Conservation (phyloP, 2,888 invertebrate species). For the Volucella zonaria region DNA sequence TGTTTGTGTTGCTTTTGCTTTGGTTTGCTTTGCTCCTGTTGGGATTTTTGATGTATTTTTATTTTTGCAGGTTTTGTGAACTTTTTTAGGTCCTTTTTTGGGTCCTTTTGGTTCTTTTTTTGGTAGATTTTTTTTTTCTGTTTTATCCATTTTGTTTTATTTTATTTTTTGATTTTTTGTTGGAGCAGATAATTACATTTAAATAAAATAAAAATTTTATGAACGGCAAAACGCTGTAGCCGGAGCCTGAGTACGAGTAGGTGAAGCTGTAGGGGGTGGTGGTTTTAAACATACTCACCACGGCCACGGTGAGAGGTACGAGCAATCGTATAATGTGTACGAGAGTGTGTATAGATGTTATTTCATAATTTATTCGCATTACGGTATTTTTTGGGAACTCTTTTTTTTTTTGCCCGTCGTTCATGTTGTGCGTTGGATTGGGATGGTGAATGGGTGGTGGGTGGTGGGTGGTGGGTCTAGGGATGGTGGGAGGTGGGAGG, state of each 20-base stretch:
- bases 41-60: slow-evolving; percentile 51
- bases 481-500: slow-evolving; percentile 11
- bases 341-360: slow-evolving; percentile 62
- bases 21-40: slow-evolving; percentile 27
- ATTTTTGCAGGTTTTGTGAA: slow-evolving; percentile 34
- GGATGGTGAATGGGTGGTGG: not conserved
- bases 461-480: not conserved
- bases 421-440: slow-evolving; percentile 44
- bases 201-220: slow-evolving; percentile 74
- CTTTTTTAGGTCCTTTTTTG: slow-evolving; percentile 21
- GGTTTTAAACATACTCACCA: slow-evolving; percentile 32
- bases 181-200: slow-evolving; percentile 74
- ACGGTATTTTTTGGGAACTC: slow-evolving; percentile 67
- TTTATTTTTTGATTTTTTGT: slow-evolving; percentile 53
- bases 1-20: slow-evolving; percentile 32
- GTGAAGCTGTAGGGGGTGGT: not conserved
- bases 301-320: not conserved
- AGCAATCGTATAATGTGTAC: slow-evolving; percentile 8
- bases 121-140: too few species aligned
- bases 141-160: too few species aligned
- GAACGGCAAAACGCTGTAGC: slow-evolving; percentile 73
- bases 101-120: slow-evolving; percentile 49
- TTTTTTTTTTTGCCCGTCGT: not conserved
- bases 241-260: slow-evolving; percentile 54
- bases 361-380: slow-evolving; percentile 73